These are phyloP conservation scores for Halcyon leucocephala DNA, from an alignment of 2,797 vertebrate species.

Conservation along the genomic window DNA sequence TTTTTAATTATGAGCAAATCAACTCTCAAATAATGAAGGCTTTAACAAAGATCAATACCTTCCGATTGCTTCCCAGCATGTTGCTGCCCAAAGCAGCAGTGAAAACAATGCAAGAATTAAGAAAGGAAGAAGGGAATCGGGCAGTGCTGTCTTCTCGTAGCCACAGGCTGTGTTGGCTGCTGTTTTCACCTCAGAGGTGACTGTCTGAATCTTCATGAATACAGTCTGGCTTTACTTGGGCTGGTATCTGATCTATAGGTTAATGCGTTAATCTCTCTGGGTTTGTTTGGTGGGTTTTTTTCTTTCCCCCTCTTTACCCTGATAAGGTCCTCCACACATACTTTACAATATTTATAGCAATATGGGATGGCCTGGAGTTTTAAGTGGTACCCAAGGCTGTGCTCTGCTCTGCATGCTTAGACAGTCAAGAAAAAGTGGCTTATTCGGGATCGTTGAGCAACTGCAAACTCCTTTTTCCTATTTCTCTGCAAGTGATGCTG, in stretches of 20 bases:
- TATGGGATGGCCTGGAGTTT: not conserved
- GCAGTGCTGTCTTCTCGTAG: not conserved
- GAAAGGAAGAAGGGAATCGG: not conserved
- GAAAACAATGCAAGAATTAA: not conserved
- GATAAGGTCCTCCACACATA: not conserved
- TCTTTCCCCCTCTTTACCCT: not conserved
- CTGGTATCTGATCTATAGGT: not conserved
- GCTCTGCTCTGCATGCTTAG: not conserved
- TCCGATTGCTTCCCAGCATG: not conserved
- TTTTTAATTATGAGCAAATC: not conserved
- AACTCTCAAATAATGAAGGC: not conserved
- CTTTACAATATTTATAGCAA: not conserved
- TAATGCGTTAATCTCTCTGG: not conserved
- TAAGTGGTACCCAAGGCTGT: not conserved
- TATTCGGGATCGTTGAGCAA: not conserved
- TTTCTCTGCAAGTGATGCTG: not conserved
- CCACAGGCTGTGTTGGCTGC: not conserved
- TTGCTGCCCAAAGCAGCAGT: not conserved
- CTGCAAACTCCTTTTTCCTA: not conserved
- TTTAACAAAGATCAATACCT: not conserved
- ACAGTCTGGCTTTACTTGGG: not conserved
- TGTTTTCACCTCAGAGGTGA: not conserved
- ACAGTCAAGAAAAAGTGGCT: not conserved
- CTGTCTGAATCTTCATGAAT: not conserved
- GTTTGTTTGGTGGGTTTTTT: too few relatives aligned